Percentiles rank a stretch among this genome's conserved stretches.
Conservation (phyloP, 2,888 invertebrate genomes). For the Cerastis rubricosa region DNA sequence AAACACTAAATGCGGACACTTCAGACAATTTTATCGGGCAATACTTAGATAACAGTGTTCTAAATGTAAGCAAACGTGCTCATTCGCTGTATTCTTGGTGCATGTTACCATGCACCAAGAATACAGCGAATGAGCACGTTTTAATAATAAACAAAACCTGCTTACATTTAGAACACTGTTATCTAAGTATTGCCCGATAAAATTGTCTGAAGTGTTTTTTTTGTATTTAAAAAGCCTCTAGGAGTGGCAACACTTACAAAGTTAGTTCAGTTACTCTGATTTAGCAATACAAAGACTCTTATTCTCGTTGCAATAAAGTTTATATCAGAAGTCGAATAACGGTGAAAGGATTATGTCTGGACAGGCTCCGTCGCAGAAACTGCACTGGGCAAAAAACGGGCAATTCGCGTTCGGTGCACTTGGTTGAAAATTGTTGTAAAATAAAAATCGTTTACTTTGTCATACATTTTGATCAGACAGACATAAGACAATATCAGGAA, state of each 20-base stretch:
- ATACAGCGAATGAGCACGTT: slow-evolving; percentile 20
- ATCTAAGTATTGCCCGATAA: slow-evolving; percentile 17
- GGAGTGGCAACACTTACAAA: background rate
- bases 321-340: background rate
- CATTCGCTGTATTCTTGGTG: slow-evolving; percentile 6
- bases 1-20: background rate
- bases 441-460: background rate
- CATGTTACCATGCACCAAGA: background rate
- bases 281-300: background rate
- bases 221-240: background rate
- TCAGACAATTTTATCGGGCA: slow-evolving; percentile 7
- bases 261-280: background rate
- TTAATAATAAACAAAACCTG: too few relatives aligned
- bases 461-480: background rate
- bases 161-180: slow-evolving; percentile 6
- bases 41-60: slow-evolving; percentile 10
- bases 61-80: slow-evolving; percentile 18
- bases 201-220: slow-evolving; percentile 1
- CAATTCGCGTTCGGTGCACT: background rate
- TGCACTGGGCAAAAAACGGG: background rate
- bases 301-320: background rate
- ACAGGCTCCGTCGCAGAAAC: background rate
- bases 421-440: too few relatives aligned
- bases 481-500: background rate
- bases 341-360: background rate